Percentiles rank a stretch among this genome's conserved stretches.
phyloP scores from a whole-genome alignment of 2,113 vertebrate species.

The Sander vitreus region DNA sequence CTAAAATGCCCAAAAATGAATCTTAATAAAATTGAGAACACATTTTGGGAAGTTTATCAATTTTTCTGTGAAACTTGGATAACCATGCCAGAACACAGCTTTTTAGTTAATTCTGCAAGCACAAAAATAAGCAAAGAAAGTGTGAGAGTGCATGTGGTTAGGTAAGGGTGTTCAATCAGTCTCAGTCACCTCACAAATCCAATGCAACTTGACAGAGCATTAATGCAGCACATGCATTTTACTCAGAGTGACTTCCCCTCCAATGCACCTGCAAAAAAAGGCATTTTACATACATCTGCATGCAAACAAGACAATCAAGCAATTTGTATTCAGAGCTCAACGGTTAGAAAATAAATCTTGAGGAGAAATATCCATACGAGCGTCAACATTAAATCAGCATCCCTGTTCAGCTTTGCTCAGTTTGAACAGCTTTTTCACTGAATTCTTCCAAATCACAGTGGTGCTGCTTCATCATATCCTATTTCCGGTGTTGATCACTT shows the following conservation, averaged over 20 bases:
- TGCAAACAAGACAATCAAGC: constrained; percentile 54
- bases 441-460: constrained; percentile 15
- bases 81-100: neutral
- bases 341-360: constrained; percentile 49
- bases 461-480: constrained; percentile 37
- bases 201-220: neutral
- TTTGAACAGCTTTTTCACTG: constrained; percentile 15
- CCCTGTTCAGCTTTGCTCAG: neutral
- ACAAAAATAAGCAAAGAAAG: neutral
- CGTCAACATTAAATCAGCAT: constrained; percentile 45
- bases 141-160: neutral
- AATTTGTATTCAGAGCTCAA: constrained; percentile 59
- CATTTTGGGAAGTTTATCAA: constrained; percentile 21
- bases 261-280: constrained; percentile 49
- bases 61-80: constrained; percentile 21
- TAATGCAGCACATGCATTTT: constrained; percentile 4
- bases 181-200: constrained; percentile 4
- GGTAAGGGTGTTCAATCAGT: neutral
- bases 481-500: constrained; percentile 15
- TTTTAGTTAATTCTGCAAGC: constrained; percentile 24
- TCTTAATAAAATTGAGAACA: too few species aligned
- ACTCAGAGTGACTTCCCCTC: constrained; percentile 3
- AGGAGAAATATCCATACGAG: constrained; percentile 42
- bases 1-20: too few species aligned
- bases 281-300: constrained; percentile 57